Percentiles rank a stretch among this genome's conserved stretches.
Conservation (phyloP, 2,113 vertebrate genomes). For the Entomyzon cyanotis region DNA sequence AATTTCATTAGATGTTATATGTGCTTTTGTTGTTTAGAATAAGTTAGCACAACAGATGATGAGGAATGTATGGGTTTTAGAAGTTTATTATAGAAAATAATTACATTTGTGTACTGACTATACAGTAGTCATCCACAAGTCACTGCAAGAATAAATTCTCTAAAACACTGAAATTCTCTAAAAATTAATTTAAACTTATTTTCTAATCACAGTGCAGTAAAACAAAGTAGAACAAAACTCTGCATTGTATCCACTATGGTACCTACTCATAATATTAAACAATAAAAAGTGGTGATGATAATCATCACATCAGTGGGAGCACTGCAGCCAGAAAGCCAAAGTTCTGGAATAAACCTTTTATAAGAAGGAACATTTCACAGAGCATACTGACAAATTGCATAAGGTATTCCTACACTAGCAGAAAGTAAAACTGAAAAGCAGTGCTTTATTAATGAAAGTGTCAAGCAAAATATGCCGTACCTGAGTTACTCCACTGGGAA, state of each 20-base stretch:
- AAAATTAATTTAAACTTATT: conserved; percentile 16
- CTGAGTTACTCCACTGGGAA: conserved; percentile 85
- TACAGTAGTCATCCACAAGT: background rate
- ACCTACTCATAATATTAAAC: background rate
- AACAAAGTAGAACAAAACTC: background rate
- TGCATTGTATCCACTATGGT: background rate
- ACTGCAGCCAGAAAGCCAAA: background rate
- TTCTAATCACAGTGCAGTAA: background rate
- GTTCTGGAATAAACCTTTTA: background rate
- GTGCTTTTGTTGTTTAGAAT: background rate
- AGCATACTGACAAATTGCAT: background rate
- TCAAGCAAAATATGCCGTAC: conserved; percentile 69
- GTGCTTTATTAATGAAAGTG: background rate
- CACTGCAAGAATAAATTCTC: background rate
- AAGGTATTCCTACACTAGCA: background rate
- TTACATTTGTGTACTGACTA: background rate
- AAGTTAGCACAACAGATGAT: background rate
- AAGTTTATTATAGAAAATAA: background rate
- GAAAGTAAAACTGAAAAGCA: conserved; percentile 1
- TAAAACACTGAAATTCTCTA: background rate
- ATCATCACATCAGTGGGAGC: background rate
- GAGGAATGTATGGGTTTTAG: background rate
- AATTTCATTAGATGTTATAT: background rate
- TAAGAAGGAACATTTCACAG: background rate
- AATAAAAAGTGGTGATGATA: background rate